Conservation (phyloP, 2,113 vertebrate species). For the Anhinga anhinga region DNA sequence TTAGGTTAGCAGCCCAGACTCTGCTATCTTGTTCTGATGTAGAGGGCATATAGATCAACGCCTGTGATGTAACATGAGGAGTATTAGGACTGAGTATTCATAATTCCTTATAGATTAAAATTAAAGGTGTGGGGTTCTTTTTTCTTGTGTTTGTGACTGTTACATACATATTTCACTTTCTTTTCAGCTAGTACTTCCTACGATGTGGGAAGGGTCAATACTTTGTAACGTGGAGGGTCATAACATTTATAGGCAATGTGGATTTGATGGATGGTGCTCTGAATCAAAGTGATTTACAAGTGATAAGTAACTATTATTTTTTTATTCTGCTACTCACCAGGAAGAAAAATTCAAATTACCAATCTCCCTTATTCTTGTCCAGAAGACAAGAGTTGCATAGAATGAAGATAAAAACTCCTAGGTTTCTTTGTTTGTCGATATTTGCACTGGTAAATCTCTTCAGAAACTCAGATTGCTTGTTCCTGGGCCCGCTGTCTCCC, state of each 20-base stretch:
- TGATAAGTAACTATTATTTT: background rate
- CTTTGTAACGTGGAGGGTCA: background rate
- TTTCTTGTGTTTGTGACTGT: background rate
- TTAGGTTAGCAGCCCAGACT: background rate
- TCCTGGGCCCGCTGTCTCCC: background rate
- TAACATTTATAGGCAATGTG: background rate
- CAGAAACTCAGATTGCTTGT: background rate
- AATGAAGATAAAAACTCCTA: background rate
- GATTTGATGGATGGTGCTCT: background rate
- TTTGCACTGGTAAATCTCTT: background rate
- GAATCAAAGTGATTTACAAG: background rate
- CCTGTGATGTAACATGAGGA: background rate
- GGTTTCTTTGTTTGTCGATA: background rate
- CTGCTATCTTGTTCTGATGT: background rate
- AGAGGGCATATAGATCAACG: background rate
- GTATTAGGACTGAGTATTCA: background rate
- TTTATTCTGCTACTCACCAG: background rate
- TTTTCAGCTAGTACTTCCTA: background rate
- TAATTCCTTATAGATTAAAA: background rate
- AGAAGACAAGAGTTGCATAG: background rate
- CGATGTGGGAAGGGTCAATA: background rate
- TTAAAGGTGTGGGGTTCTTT: background rate
- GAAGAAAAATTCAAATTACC: background rate
- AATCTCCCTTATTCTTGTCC: background rate
- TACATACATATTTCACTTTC: background rate